Evolutionary conservation across 1,140 invertebrate genomes (phyloP).

Genomic region (Paracyclopina nana): DNA sequence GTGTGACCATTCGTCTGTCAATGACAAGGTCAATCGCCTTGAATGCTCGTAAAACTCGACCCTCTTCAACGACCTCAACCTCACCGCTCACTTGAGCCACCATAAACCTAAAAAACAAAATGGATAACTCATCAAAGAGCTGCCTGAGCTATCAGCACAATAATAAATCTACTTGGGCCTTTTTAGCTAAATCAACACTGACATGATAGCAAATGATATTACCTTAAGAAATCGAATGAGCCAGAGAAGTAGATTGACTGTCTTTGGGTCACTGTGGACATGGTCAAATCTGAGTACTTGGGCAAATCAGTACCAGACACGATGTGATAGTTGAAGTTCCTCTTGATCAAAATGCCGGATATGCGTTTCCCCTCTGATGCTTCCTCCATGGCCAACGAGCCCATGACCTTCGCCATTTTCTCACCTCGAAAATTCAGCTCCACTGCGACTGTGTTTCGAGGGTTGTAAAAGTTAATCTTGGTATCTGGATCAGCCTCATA

Average conservation of each 20-base stretch:
- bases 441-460: conserved; percentile 80
- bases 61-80: conserved; percentile 2
- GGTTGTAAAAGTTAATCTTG: conserved; percentile 82
- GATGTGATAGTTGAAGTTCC: conserved; percentile 96
- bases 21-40: conserved; percentile 11
- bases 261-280: conserved; percentile 73
- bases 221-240: conserved; percentile 28
- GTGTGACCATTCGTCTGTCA: conserved; percentile 13
- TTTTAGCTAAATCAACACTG: too few species aligned
- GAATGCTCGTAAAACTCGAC: conserved; percentile 7
- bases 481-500: conserved; percentile 66
- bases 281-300: conserved; percentile 88
- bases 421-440: conserved; percentile 87
- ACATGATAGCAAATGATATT: too few species aligned
- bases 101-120: conserved; percentile 4
- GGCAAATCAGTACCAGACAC: conserved; percentile 70
- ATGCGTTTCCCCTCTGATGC: conserved; percentile 52
- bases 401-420: conserved; percentile 93
- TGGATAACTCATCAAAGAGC: too few species aligned
- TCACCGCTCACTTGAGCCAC: conserved; percentile 3
- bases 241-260: conserved; percentile 71
- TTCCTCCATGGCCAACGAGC: conserved; percentile 58
- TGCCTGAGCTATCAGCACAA: too few species aligned
- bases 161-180: too few species aligned
- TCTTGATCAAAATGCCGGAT: conserved; percentile 83